These are phyloP conservation scores for Numida meleagris DNA, from an alignment of 2,113 vertebrate genomes.

Conservation along the genomic window DNA sequence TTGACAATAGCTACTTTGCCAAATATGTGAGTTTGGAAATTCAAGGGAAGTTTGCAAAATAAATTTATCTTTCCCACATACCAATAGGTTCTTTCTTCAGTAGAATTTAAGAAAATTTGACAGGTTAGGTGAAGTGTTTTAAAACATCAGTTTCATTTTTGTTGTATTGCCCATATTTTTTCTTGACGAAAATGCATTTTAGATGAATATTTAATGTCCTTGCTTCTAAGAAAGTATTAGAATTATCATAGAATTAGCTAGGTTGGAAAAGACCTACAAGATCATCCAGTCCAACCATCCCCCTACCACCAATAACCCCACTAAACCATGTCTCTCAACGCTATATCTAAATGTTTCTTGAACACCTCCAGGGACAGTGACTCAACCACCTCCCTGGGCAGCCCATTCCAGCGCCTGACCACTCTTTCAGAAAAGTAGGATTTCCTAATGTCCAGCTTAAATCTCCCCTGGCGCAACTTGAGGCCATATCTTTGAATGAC, in stretches of 20 bases:
- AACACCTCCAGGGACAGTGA: too few species aligned
- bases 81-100: not conserved
- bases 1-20: not conserved
- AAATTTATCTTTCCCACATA: not conserved
- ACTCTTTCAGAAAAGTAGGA: too few species aligned
- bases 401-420: too few species aligned
- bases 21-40: not conserved
- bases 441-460: too few species aligned
- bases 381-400: too few species aligned
- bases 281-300: too few species aligned
- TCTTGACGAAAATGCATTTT: not conserved
- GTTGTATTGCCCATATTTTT: not conserved
- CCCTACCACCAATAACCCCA: too few species aligned
- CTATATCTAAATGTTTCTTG: too few species aligned
- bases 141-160: not conserved
- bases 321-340: too few species aligned
- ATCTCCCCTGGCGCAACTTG: too few species aligned
- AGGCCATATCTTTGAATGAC: not conserved
- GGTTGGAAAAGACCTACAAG: too few species aligned
- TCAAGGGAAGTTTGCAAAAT: not conserved
- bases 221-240: constrained; percentile 30
- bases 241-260: too few species aligned
- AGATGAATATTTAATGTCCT: constrained; percentile 13
- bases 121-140: not conserved
- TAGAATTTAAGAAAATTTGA: not conserved